Evolutionary conservation across 2,113 vertebrate genomes (phyloP).

Genomic region (Nymphicus hollandicus): DNA sequence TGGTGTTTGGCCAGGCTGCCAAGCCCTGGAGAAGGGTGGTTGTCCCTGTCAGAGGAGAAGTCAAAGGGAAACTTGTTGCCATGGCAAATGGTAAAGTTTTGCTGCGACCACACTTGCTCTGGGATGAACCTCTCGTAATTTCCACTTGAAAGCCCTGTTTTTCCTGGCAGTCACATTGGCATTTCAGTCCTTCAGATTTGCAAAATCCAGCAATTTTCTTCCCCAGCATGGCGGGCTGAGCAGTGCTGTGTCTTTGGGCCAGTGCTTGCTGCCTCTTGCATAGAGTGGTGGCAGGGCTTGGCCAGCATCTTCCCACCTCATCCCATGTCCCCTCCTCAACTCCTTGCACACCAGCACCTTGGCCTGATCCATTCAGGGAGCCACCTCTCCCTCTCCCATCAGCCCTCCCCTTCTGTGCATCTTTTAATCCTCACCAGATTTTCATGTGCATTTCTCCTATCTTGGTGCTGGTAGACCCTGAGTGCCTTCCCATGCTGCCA

Average conservation of each 20-base stretch:
- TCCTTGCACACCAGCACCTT: neutral
- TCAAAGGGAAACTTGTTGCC: neutral
- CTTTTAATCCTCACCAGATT: neutral
- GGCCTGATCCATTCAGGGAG: neutral
- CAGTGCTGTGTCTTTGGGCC: neutral
- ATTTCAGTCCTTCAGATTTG: neutral
- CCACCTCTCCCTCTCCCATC: neutral
- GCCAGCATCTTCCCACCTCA: neutral
- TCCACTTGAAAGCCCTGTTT: constrained; percentile 16
- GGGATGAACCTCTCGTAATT: neutral
- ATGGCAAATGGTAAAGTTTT: neutral
- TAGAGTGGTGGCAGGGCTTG: neutral
- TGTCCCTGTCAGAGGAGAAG: neutral
- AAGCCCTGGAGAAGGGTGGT: neutral
- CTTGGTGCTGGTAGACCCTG: neutral
- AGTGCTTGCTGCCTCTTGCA: fast-evolving
- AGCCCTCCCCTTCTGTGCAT: neutral
- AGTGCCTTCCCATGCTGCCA: neutral
- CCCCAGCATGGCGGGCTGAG: neutral
- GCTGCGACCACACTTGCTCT: neutral
- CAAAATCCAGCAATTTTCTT: constrained; percentile 16
- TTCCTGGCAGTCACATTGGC: neutral
- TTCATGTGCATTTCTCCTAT: neutral
- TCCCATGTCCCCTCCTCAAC: neutral
- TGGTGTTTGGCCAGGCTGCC: neutral